phyloP scores from a whole-genome alignment of 2,113 vertebrate genomes.

The Todiramphus chloris region DNA sequence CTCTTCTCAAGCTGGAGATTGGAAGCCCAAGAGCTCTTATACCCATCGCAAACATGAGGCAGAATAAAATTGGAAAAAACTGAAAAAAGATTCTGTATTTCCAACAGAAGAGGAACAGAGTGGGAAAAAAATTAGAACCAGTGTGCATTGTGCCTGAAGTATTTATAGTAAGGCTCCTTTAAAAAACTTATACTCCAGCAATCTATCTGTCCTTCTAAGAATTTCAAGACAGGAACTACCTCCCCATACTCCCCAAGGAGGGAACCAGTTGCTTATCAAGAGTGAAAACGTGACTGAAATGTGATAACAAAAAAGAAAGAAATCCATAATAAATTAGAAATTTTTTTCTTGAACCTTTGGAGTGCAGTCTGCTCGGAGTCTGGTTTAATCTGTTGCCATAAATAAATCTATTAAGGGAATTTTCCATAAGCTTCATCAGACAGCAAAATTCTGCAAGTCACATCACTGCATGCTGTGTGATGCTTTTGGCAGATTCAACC shows the following conservation, averaged over 20 bases:
- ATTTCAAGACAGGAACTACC: slow-evolving; percentile 36
- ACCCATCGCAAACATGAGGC: background rate
- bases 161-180: background rate
- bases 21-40: background rate
- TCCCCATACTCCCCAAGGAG: slow-evolving; percentile 28
- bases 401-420: slow-evolving; percentile 69
- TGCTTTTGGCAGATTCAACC: slow-evolving; percentile 26
- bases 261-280: slow-evolving; percentile 47
- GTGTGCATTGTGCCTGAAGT: background rate
- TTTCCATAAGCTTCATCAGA: slow-evolving; percentile 61
- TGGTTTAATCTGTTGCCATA: slow-evolving; percentile 59
- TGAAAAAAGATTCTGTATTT: background rate
- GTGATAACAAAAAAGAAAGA: slow-evolving; percentile 54
- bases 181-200: slow-evolving; percentile 42
- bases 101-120: background rate
- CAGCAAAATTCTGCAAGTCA: slow-evolving; percentile 64
- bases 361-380: slow-evolving; percentile 66
- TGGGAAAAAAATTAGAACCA: background rate
- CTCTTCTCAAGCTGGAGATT: background rate
- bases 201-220: slow-evolving; percentile 41
- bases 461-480: slow-evolving; percentile 28
- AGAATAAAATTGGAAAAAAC: background rate
- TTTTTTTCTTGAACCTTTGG: slow-evolving; percentile 21
- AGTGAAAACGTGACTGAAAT: slow-evolving; percentile 64
- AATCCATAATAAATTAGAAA: slow-evolving; percentile 65